Percentiles rank a stretch among this genome's conserved stretches.
These are phyloP conservation scores for Slavum lentiscoides DNA, from an alignment of 2,888 invertebrate species.

Conservation along the genomic window DNA sequence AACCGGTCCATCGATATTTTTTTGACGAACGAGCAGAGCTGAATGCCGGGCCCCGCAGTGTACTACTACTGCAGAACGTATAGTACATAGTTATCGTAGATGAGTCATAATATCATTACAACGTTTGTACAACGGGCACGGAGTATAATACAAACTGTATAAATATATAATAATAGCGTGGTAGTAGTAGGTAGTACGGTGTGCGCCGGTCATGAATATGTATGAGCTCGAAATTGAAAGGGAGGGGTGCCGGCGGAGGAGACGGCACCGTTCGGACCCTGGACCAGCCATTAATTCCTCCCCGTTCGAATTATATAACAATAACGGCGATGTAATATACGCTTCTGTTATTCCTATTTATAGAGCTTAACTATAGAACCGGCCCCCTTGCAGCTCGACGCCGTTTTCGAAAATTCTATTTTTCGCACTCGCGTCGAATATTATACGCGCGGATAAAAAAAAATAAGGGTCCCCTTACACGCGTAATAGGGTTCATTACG, in stretches of 20 bases:
- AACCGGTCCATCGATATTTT: no score
- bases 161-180: neutral
- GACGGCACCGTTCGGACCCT: neutral
- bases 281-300: neutral
- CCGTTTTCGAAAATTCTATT: no score
- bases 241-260: neutral
- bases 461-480: no score
- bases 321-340: slow-evolving; percentile 5
- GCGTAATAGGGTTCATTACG: no score
- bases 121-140: no score
- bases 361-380: neutral
- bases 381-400: neutral
- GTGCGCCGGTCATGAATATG: slow-evolving; percentile 3
- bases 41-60: no score
- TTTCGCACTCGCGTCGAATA: no score
- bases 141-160: no score
- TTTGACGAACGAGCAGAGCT: no score
- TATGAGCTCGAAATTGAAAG: slow-evolving; percentile 19
- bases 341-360: neutral
- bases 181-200: neutral
- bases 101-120: neutral
- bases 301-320: slow-evolving; percentile 14
- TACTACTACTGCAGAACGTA: no score
- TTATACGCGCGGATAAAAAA: no score
- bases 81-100: no score